Evolutionary conservation across 1,140 invertebrate genomes (phyloP), one percentile per base, ranked within the genome.

Genomic region (Triops cancriformis): DNA sequence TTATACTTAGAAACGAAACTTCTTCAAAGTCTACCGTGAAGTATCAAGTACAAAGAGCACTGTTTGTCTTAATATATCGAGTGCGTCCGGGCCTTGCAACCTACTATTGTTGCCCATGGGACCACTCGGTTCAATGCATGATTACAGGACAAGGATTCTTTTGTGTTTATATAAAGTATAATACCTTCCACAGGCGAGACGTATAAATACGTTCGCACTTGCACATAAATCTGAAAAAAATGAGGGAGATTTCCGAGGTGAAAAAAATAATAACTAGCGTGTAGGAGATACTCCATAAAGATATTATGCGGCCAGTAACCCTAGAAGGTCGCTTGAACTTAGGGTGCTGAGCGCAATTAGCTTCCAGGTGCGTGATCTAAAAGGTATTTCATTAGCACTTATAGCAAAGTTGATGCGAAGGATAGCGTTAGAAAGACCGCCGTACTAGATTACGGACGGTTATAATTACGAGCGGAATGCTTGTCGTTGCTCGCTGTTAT

Each of bases 351-450:
- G 18, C 51, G 18, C 6, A 18, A 64, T 14, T 23, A 64, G 5
- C 23, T 64, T 9, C 51, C 6, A 14, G 0, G 10, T 64, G 51
- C 51, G 51, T 64, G 51, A 64, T 9, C 51, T 64, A 18, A 18
- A 64, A 64, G 51, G 51, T 64, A 64, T 64, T 64, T 64, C 51
- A 64, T 64, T 64, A 64, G 51, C 51, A 64, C 51, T 23, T 64
- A 64, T 64, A 64, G 6, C 51, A 64, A 64, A 64, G 51, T 64
- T 64, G 51, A 64, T 64, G 51, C n/a, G 23, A 64, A 64, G 14
- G 51, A 64, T 23, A 64, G 51, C 23, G 51, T 23, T 64, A 23
- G 14, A 64, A 23, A 23, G 18, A n/a, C 18, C 51, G 18, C 14
- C 51, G 23, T 64, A n/a, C 51, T 23, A 64, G 51, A 64, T 64